These are phyloP conservation scores for Pelusios castaneus DNA, from an alignment of 2,113 vertebrate species.

Conservation along the genomic window DNA sequence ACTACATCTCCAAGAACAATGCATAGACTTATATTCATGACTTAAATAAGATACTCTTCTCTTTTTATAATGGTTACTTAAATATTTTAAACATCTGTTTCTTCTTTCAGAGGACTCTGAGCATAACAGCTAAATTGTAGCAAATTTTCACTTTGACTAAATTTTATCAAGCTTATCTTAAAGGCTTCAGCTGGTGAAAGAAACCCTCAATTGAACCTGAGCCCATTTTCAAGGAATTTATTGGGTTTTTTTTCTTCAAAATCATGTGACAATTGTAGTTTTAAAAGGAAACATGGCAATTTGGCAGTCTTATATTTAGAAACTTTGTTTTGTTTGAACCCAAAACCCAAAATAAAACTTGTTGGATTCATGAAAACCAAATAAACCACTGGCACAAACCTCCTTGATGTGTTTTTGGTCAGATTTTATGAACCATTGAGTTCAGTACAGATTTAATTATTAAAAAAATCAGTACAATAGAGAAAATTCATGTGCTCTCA, in stretches of 20 bases:
- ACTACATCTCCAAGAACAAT: background rate
- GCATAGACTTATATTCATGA: background rate
- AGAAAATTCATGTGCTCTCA: background rate
- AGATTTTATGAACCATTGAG: background rate
- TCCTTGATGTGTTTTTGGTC: background rate
- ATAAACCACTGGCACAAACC: background rate
- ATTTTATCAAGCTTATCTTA: background rate
- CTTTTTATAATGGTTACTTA: background rate
- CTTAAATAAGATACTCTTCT: background rate
- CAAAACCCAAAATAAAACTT: background rate
- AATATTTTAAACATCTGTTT: background rate
- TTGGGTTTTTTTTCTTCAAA: background rate
- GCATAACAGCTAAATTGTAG: background rate
- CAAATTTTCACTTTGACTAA: background rate
- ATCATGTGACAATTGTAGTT: background rate
- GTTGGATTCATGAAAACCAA: background rate
- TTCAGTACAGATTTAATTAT: background rate
- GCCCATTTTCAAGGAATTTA: background rate
- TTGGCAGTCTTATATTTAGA: background rate
- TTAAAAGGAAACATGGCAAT: background rate
- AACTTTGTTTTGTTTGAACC: background rate
- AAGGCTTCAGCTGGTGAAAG: background rate
- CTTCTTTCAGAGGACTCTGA: background rate
- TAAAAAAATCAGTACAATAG: background rate
- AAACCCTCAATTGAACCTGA: background rate